Evolutionary conservation across 2,888 invertebrate genomes (phyloP), one percentile per base, ranked within the genome.

Genomic region (Melanargia galathea): DNA sequence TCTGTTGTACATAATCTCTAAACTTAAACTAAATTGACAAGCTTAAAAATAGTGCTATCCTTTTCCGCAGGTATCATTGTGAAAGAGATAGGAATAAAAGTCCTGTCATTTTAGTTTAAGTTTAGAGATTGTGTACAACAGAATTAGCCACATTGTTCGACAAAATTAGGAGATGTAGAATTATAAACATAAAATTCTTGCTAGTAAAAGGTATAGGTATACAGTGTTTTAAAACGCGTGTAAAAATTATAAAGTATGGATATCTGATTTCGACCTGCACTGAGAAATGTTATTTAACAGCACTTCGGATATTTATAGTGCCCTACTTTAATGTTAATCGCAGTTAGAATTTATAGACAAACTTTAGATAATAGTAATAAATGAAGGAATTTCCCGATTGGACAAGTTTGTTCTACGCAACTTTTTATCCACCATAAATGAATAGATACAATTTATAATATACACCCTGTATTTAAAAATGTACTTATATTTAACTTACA

Each of bases 81-180:
- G n/a, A n/a, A n/a, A n/a, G n/a, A n/a, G n/a, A n/a, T n/a, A n/a
- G n/a, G n/a, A n/a, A n/a, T n/a, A n/a, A n/a, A n/a, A n/a, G n/a
- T n/a, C n/a, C n/a, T n/a, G n/a, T n/a, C n/a, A n/a, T n/a, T n/a
- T n/a, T n/a, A n/a, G n/a, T n/a, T n/a, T n/a, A n/a, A n/a, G n/a
- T n/a, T n/a, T n/a, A n/a, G n/a, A n/a, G n/a, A n/a, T n/a, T n/a
- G n/a, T n/a, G n/a, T n/a, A n/a, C n/a, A n/a, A n/a, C n/a, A n/a
- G n/a, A n/a, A n/a, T n/a, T n/a, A n/a, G n/a, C n/a, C 83, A 78
- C 77, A 80, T 87, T 84, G 70, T 78, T 76, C 71, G 74, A n/a
- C 72, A 66, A 67, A 70, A 70, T 59, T 38, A 55, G 43, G 26
- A 51, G 33, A 62, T 56, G 56, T 40, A 49, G 43, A 16, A 16